Conservation (phyloP, 2,113 vertebrate species). For the Meleagris gallopavo region DNA sequence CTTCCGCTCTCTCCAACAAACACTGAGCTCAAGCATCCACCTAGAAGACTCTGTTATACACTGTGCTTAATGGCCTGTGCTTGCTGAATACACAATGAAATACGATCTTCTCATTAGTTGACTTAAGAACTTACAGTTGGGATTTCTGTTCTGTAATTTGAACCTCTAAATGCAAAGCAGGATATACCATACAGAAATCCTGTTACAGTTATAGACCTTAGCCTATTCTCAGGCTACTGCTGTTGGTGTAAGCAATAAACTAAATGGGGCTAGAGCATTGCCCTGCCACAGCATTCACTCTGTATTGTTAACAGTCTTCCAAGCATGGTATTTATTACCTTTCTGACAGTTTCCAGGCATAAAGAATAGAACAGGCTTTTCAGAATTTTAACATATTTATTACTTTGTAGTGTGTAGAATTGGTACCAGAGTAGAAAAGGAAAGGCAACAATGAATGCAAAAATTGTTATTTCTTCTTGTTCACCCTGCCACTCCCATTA, state of each 20-base stretch:
- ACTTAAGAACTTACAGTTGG: neutral
- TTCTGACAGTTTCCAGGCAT: neutral
- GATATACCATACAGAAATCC: neutral
- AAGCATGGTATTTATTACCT: neutral
- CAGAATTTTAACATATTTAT: neutral
- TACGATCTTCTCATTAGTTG: neutral
- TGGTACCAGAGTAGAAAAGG: neutral
- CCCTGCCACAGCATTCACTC: neutral
- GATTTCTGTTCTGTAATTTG: neutral
- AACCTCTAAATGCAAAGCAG: neutral
- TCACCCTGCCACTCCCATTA: neutral
- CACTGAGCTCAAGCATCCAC: neutral
- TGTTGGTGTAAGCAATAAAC: neutral
- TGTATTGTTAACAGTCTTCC: neutral
- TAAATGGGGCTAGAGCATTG: neutral
- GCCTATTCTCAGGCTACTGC: neutral
- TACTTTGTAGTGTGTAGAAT: neutral
- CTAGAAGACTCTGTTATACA: neutral
- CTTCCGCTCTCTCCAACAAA: neutral
- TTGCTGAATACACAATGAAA: neutral
- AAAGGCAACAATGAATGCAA: neutral
- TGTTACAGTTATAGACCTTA: neutral
- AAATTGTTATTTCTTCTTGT: neutral
- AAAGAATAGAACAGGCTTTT: neutral
- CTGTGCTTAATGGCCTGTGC: neutral